These are phyloP conservation scores for Habropoda laboriosa DNA, from an alignment of 1,140 invertebrate genomes.

Conservation along the genomic window DNA sequence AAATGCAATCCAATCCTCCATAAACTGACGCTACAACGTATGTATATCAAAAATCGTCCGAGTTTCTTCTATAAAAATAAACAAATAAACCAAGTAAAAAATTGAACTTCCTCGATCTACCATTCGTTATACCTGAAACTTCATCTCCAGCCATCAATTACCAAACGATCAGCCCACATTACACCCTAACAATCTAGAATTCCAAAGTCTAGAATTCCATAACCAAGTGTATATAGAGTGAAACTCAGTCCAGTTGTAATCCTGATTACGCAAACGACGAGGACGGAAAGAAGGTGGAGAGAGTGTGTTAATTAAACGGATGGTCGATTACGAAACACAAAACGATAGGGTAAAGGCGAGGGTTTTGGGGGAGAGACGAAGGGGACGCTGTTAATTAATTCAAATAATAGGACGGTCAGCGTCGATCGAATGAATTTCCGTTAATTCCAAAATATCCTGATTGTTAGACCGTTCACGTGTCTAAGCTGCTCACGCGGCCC, in stretches of 20 bases:
- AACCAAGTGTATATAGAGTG: neutral
- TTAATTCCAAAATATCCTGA: slow-evolving; percentile 36
- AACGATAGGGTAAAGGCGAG: too few species aligned
- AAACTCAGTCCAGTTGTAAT: neutral
- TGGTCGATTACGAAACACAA: slow-evolving; percentile 25
- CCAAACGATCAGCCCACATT: too few species aligned
- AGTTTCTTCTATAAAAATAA: too few species aligned
- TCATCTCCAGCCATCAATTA: too few species aligned
- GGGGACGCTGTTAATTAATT: slow-evolving; percentile 34
- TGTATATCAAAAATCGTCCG: too few species aligned
- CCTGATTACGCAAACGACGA: slow-evolving; percentile 18
- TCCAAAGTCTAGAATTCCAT: too few species aligned
- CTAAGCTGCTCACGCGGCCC: slow-evolving; percentile 23
- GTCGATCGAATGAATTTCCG: slow-evolving; percentile 29
- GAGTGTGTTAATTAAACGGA: slow-evolving; percentile 38
- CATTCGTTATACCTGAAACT: too few species aligned
- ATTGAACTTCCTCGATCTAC: too few species aligned
- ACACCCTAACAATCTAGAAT: too few species aligned
- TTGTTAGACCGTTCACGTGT: slow-evolving; percentile 27
- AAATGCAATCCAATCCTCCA: too few species aligned
- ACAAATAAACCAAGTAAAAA: too few species aligned
- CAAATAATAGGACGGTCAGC: slow-evolving; percentile 26
- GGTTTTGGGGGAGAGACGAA: neutral
- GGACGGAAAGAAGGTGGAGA: neutral
- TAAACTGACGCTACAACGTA: too few species aligned